phyloP scores from a whole-genome alignment of 2,888 invertebrate genomes.

The Griposia aprilina region DNA sequence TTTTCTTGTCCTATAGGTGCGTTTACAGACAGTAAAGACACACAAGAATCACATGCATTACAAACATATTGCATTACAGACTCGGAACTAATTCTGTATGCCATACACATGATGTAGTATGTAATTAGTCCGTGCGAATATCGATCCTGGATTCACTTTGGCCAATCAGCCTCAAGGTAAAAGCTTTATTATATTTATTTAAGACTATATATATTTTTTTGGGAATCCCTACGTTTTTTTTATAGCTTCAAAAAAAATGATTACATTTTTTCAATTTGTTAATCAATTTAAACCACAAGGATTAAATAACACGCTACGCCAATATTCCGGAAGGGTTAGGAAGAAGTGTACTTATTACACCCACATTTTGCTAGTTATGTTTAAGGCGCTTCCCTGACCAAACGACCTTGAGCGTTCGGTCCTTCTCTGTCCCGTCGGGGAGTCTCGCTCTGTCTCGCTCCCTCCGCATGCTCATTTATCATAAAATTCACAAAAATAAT shows the following conservation, averaged over 20 bases:
- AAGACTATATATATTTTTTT: background rate
- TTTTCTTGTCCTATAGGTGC: background rate
- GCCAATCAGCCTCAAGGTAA: background rate
- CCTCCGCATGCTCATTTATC: too few relatives aligned
- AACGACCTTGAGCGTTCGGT: too few relatives aligned
- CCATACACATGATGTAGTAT: background rate
- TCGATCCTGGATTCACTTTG: background rate
- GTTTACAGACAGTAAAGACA: background rate
- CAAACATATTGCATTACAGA: conserved; percentile 14
- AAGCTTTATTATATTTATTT: background rate
- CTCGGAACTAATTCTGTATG: conserved; percentile 16
- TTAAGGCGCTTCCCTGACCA: too few relatives aligned
- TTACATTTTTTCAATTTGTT: too few relatives aligned
- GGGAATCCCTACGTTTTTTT: background rate
- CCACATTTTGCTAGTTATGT: too few relatives aligned
- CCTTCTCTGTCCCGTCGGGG: too few relatives aligned
- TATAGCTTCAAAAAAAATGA: background rate
- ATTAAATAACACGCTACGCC: background rate
- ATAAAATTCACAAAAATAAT: too few relatives aligned
- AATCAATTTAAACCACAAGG: background rate
- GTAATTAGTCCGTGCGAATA: conserved; percentile 23
- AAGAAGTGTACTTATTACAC: background rate
- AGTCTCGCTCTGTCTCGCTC: too few relatives aligned
- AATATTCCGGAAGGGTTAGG: background rate
- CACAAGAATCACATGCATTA: background rate